Conservation (phyloP, 2,888 invertebrate genomes). For the Agapostemon virescens region DNA sequence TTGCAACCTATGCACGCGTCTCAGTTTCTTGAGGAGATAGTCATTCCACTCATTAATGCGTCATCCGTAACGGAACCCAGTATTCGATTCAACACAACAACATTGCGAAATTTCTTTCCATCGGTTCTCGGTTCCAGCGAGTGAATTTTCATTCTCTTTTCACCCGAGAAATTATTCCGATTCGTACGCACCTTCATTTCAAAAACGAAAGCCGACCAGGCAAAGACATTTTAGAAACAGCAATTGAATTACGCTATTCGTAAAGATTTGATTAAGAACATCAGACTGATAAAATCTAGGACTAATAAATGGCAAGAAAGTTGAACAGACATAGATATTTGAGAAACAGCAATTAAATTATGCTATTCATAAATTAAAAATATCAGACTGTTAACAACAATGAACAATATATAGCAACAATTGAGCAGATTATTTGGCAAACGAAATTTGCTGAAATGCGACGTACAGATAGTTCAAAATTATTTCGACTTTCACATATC, state of each 20-base stretch:
- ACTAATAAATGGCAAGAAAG: no score
- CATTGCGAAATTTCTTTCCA: not conserved
- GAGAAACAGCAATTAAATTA: no score
- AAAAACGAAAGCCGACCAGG: not conserved
- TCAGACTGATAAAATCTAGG: no score
- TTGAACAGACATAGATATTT: no score
- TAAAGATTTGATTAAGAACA: no score
- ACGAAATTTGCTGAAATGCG: no score
- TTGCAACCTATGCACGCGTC: not conserved
- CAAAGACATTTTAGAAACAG: not conserved
- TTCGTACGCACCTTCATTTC: not conserved
- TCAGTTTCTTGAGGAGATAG: slow-evolving; percentile 4
- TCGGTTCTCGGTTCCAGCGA: not conserved
- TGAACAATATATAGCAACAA: no score
- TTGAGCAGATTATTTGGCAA: no score
- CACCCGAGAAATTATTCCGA: not conserved
- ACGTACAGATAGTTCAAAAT: no score
- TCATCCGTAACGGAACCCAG: slow-evolving; percentile 9
- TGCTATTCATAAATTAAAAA: no score
- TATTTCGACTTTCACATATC: no score
- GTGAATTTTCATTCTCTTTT: not conserved
- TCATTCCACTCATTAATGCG: slow-evolving; percentile 4
- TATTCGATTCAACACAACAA: not conserved
- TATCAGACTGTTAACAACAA: no score
- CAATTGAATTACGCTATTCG: not conserved